Evolutionary conservation across 2,888 invertebrate genomes (phyloP).

Genomic region (Zelleria hepariella): DNA sequence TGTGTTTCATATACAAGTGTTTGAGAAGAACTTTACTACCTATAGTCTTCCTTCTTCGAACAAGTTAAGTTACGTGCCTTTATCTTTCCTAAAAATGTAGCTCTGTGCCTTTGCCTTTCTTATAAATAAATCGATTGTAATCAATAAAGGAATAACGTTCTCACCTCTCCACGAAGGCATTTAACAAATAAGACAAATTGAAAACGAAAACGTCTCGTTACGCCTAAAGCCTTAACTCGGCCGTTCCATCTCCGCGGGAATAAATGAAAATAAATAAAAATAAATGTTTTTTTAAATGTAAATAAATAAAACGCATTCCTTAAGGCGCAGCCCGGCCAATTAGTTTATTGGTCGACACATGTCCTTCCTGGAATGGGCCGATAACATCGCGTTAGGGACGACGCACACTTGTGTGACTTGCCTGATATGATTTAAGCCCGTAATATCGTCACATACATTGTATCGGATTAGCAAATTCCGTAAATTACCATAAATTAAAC

Average conservation of each 20-base stretch:
- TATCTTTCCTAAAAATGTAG: too few relatives aligned
- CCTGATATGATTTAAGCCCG: too few relatives aligned
- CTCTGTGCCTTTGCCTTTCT: neutral
- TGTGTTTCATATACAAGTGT: too few relatives aligned
- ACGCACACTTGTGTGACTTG: slow-evolving; percentile 6
- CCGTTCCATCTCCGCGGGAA: slow-evolving; percentile 10
- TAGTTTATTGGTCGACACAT: slow-evolving; percentile 68
- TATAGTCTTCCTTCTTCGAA: too few relatives aligned
- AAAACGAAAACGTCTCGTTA: slow-evolving; percentile 19
- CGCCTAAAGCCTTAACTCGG: slow-evolving; percentile 8
- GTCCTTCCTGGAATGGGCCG: slow-evolving; percentile 60
- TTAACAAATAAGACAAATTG: slow-evolving; percentile 7
- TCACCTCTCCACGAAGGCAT: neutral
- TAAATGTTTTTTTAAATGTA: slow-evolving; percentile 17
- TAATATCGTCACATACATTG: too few relatives aligned
- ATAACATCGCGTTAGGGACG: slow-evolving; percentile 43
- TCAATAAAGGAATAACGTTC: neutral
- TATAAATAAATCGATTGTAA: neutral
- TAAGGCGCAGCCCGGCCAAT: slow-evolving; percentile 48
- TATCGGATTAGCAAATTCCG: too few relatives aligned
- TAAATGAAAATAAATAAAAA: slow-evolving; percentile 2
- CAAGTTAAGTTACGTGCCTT: too few relatives aligned
- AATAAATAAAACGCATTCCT: slow-evolving; percentile 34
- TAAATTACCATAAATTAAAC: too few relatives aligned
- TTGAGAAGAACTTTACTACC: too few relatives aligned